Base-by-base conservation (phyloP, 1,140 invertebrate species). In the Pararge aegeria region DNA sequence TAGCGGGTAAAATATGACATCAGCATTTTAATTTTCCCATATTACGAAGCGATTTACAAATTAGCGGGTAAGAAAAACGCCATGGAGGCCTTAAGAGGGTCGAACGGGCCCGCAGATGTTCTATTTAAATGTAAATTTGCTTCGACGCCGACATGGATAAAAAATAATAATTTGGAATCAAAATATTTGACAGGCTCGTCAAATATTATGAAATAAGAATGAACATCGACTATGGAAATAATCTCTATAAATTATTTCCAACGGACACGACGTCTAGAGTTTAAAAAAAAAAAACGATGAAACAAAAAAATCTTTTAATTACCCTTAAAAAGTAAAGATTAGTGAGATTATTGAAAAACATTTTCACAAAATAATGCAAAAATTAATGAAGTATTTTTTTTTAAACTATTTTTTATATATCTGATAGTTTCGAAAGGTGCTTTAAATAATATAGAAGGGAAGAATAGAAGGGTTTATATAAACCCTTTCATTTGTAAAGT, bases 61-160 rank as follows among this genome's bases (percentile, higher is more conserved):
- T 89, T 89, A 89, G 84, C 84, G 79, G 77, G 74, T 82, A 85
- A 89, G 87, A 87, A 87, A 87, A 86, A 84, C 71, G 73, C 71
- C 59, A 66, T 73, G 70, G 68, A 78, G 72, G 75, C 72, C 78
- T 84, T 82, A 71, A 85, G 84, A 86, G 84, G 84, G 84, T 81
- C 78, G 79, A 62, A 78, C 61, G 66, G 74, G 73, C 75, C 66
- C 79, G 77, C 84, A 89, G 87, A 87, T 89, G 87, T 87, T 87
- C 84, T 87, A 89, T 87, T 89, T 89, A 87, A 87, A 89, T 89
- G 87, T 89, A 89, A 89, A 89, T 89, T 89, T 78, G 51, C 70
- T 72, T 66, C 80, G 68, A 82, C 80, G 78, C 69, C 70, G 77
- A 87, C 81, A 87, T 60, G 80, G 76, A 80, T 78, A 75, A 83